Base-by-base conservation (phyloP, 2,888 invertebrate genomes). In the Nasonovia ribisnigri region DNA sequence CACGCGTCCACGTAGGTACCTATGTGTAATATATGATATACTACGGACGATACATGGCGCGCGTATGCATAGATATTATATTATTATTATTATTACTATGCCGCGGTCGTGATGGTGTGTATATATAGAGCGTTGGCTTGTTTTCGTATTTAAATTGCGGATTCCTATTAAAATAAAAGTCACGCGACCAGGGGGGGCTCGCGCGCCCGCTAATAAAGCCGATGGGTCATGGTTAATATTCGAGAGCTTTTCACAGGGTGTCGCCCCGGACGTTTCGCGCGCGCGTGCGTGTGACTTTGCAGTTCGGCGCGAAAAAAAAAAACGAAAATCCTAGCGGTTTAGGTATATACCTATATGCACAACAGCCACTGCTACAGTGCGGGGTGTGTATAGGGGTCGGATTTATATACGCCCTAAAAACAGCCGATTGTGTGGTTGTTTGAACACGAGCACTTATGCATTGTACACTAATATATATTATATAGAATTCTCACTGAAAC, bases 211-310 rank as follows among this genome's bases (percentile, higher is more conserved):
- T 93, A 93, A 90, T 84, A 89, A 93, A 57, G 36, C 89, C 93
- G n/a, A 90, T 84, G 89, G 93, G 89, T 93, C 93, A 93, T 46
- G 84, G 89, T 90, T 90, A 93, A 93, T 93, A 84, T 90, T 88
- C 57, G 84, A 93, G 93, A 93, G 93, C 93, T 54, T 84, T 77
- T 84, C 57, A 89, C 92, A 89, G 92, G 92, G 92, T 92, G 88
- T 77, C 88, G 89, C 93, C 84, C 93, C 36, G 24, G 20, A 77
- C 6, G 88, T 77, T 88, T 92, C 77, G 60, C 86, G 92, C 48
- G 43, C 26, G 26, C 24, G 48, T 36, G 46, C 88, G 77, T 77
- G 77, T 2, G 77, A 77, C n/a, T 77, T 77, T 20, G 77, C 36
- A 36, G 77, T 77, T 77, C 36, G 36, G 36, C 6, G 77, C 20